These are phyloP conservation scores for Andrena marginata DNA, from an alignment of 2,888 invertebrate species.

Conservation along the genomic window DNA sequence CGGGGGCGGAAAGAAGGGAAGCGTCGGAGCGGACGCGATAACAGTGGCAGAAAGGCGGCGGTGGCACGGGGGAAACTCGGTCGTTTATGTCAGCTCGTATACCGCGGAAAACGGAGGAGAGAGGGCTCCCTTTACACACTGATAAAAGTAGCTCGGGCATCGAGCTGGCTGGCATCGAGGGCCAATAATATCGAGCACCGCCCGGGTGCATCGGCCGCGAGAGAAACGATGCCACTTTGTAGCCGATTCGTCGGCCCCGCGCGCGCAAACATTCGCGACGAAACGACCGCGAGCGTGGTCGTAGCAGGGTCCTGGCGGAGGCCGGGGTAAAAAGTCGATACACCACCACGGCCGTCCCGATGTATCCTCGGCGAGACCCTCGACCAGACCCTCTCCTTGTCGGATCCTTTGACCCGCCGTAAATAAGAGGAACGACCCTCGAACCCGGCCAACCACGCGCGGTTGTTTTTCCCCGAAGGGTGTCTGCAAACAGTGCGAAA, in stretches of 20 bases:
- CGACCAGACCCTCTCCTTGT: background rate
- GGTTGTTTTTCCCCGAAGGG: background rate
- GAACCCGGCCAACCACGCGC: background rate
- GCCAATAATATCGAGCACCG: constrained; percentile 25
- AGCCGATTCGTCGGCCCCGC: constrained; percentile 27
- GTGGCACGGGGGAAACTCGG: background rate
- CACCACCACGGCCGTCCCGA: background rate
- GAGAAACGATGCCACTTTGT: constrained; percentile 43
- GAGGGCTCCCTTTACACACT: constrained; percentile 1
- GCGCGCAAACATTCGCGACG: constrained; percentile 19
- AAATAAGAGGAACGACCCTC: background rate
- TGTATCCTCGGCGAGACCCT: background rate
- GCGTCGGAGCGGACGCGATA: constrained; percentile 19
- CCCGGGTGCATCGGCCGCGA: constrained; percentile 14
- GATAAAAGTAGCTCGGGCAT: constrained; percentile 28
- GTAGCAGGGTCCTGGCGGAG: background rate
- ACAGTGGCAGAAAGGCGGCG: constrained; percentile 29
- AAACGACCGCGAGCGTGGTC: background rate
- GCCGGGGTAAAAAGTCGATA: constrained; percentile 14
- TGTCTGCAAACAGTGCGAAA: constrained; percentile 5
- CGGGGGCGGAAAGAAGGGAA: background rate
- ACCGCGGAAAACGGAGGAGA: background rate
- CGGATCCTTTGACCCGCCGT: constrained; percentile 5
- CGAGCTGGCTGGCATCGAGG: constrained; percentile 6
- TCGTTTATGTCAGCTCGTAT: constrained; percentile 32